phyloP scores from a whole-genome alignment of 1,140 invertebrate genomes.

The Drosophila tani region DNA sequence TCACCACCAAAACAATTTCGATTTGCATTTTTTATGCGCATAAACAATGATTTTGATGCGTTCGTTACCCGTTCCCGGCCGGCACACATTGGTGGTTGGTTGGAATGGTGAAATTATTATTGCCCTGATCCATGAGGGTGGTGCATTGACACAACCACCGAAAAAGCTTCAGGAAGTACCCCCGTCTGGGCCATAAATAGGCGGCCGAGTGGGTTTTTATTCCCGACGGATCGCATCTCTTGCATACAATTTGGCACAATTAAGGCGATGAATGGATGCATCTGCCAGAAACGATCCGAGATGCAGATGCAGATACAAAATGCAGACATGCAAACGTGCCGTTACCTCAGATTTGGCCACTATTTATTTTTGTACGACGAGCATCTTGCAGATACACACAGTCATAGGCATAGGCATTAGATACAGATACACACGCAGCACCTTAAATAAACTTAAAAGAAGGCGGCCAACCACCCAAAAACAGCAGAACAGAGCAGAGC shows the following conservation, averaged over 20 bases:
- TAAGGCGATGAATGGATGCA: slow-evolving; percentile 48
- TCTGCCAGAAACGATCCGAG: slow-evolving; percentile 39
- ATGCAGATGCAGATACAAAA: slow-evolving; percentile 22
- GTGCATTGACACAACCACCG: slow-evolving; percentile 68
- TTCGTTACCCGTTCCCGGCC: slow-evolving; percentile 19
- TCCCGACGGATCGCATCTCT: slow-evolving; percentile 23
- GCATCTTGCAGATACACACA: slow-evolving; percentile 52
- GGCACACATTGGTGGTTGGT: slow-evolving; percentile 39
- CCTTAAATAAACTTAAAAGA: slow-evolving; percentile 55
- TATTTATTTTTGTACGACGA: slow-evolving; percentile 53
- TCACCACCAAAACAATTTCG: slow-evolving; percentile 15
- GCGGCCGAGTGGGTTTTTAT: background rate
- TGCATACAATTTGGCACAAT: slow-evolving; percentile 69
- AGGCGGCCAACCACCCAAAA: slow-evolving; percentile 36
- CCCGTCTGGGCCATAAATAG: slow-evolving; percentile 46
- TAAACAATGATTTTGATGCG: slow-evolving; percentile 45
- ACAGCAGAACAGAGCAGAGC: slow-evolving; percentile 6
- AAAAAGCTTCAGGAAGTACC: slow-evolving; percentile 27
- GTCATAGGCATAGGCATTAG: slow-evolving; percentile 35
- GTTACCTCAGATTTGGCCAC: slow-evolving; percentile 62
- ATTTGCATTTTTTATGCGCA: slow-evolving; percentile 33
- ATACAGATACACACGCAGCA: slow-evolving; percentile 38
- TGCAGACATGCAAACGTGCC: slow-evolving; percentile 67
- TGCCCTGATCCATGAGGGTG: slow-evolving; percentile 20
- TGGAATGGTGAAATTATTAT: slow-evolving; percentile 19